Evolutionary conservation across 2,888 invertebrate genomes (phyloP).

Genomic region (Tetropium fuscum): DNA sequence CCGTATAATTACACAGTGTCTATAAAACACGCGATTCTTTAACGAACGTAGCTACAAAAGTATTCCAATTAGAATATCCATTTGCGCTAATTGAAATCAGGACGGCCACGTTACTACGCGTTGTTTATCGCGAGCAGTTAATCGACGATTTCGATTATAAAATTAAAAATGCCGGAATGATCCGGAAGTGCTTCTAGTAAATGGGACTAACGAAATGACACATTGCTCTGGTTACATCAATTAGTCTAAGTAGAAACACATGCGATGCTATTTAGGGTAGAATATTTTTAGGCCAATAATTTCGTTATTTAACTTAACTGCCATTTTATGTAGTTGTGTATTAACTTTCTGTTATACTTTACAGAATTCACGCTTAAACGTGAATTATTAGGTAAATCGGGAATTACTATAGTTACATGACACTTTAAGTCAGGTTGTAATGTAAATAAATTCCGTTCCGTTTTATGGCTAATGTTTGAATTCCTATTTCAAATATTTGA

Average conservation of each 20-base stretch:
- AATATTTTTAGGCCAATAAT: not conserved
- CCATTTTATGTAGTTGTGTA: not conserved
- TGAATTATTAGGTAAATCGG: too few species aligned
- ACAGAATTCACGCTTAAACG: too few species aligned
- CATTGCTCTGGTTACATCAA: slow-evolving; percentile 55
- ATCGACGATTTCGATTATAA: slow-evolving; percentile 60
- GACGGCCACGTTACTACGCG: slow-evolving; percentile 31
- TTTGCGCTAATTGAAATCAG: slow-evolving; percentile 59
- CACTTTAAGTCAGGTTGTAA: too few species aligned
- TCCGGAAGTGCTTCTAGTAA: slow-evolving; percentile 56
- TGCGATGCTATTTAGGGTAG: not conserved
- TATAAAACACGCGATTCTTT: slow-evolving; percentile 34
- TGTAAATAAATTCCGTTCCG: too few species aligned
- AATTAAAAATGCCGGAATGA: slow-evolving; percentile 58
- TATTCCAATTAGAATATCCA: slow-evolving; percentile 59
- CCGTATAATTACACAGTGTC: slow-evolving; percentile 24
- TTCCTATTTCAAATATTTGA: too few species aligned
- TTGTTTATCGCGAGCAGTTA: slow-evolving; percentile 55
- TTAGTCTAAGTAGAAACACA: slow-evolving; percentile 56
- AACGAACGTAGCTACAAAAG: slow-evolving; percentile 49
- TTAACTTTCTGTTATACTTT: too few species aligned
- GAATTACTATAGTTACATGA: too few species aligned
- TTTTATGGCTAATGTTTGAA: too few species aligned
- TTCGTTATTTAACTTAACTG: not conserved
- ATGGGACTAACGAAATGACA: slow-evolving; percentile 60